phyloP scores from a whole-genome alignment of 2,113 vertebrate species.

The Onychorhynchus coronatus region DNA sequence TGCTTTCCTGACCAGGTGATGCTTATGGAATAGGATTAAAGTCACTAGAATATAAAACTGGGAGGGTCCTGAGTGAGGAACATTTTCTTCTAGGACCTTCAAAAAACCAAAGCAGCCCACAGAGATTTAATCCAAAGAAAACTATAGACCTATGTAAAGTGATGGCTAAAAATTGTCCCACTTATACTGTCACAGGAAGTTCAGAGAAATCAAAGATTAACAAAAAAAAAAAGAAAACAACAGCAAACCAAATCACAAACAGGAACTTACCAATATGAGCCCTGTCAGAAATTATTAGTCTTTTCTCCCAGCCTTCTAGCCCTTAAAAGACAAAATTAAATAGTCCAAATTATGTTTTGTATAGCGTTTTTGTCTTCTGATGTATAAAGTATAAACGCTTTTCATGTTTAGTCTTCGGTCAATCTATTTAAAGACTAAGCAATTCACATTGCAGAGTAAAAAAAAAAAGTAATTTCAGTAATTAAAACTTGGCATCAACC shows the following conservation, averaged over 20 bases:
- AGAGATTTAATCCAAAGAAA: neutral
- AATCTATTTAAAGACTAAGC: neutral
- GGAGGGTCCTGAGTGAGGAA: neutral
- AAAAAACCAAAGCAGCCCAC: neutral
- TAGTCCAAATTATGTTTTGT: neutral
- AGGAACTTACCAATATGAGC: conserved; percentile 91
- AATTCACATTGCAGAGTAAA: neutral
- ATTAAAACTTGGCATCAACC: neutral
- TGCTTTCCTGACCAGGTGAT: neutral
- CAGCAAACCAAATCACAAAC: neutral
- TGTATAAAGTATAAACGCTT: neutral
- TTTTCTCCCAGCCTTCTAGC: conserved; percentile 92
- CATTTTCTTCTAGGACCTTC: neutral
- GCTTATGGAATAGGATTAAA: neutral
- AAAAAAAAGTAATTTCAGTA: neutral
- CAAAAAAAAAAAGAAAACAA: neutral
- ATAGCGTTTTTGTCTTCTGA: neutral
- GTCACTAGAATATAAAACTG: neutral
- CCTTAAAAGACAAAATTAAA: conserved; percentile 73
- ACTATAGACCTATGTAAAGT: neutral
- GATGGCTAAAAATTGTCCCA: neutral
- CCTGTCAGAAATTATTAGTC: conserved; percentile 96
- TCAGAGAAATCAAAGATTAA: conserved; percentile 51
- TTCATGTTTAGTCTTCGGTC: neutral
- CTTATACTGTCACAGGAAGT: neutral